phyloP scores from a whole-genome alignment of 1,140 invertebrate genomes.

The Idris sp. region DNA sequence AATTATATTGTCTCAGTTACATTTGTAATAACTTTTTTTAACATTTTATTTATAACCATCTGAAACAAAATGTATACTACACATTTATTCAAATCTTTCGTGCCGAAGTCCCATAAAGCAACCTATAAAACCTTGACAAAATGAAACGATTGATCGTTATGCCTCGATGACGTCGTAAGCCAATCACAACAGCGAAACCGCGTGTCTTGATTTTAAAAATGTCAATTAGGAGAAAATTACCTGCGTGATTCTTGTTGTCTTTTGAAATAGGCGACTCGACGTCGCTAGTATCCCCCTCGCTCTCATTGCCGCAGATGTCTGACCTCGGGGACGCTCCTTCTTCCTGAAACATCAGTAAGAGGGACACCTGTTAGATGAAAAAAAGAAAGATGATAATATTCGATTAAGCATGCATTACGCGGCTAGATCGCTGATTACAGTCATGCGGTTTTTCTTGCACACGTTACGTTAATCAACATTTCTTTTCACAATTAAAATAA shows the following conservation, averaged over 20 bases:
- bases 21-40: too few relatives aligned
- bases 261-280: conserved; percentile 72
- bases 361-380: conserved; percentile 53
- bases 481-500: conserved; percentile 57
- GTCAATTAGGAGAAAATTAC: conserved; percentile 63
- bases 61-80: too few relatives aligned
- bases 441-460: conserved; percentile 45
- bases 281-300: conserved; percentile 74
- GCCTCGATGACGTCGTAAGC: conserved; percentile 9
- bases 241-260: conserved; percentile 73
- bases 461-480: conserved; percentile 47
- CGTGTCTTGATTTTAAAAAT: conserved; percentile 34
- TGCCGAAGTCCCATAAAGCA: too few relatives aligned
- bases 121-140: conserved; percentile 1
- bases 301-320: conserved; percentile 75
- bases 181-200: conserved; percentile 28
- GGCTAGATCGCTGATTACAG: conserved; percentile 54
- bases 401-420: conserved; percentile 52
- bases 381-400: conserved; percentile 58
- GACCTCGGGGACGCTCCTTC: conserved; percentile 74
- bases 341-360: conserved; percentile 70
- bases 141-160: conserved; percentile 18
- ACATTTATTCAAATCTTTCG: too few relatives aligned
- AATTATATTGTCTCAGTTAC: too few relatives aligned
- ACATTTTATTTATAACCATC: too few relatives aligned